Percentiles rank a stretch among this genome's conserved stretches.
Evolutionary conservation across 2,113 vertebrate species (phyloP).

Genomic region (Petroica traversi): DNA sequence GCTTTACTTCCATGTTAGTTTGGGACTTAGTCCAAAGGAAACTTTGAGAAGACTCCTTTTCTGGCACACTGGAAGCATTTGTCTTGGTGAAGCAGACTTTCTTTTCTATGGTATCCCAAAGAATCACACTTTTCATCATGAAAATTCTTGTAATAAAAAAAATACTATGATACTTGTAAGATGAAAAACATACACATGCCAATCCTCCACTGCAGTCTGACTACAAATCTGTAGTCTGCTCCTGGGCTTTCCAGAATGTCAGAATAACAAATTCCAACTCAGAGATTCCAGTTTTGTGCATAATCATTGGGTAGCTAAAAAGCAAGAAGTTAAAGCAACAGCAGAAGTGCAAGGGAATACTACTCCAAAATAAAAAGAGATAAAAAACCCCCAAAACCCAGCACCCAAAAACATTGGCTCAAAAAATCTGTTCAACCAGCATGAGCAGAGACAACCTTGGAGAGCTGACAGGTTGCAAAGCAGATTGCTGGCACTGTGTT

Average conservation of each 20-base stretch:
- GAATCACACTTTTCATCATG: background rate
- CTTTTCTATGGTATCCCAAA: background rate
- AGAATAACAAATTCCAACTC: background rate
- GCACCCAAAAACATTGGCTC: background rate
- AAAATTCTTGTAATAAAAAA: background rate
- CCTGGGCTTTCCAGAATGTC: background rate
- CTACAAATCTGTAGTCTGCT: background rate
- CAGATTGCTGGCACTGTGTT: constrained; percentile 10
- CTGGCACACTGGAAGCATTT: background rate
- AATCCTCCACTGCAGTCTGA: background rate
- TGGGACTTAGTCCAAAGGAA: background rate
- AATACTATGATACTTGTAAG: background rate
- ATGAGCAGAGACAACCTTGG: background rate
- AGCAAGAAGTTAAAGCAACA: background rate
- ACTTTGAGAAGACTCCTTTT: background rate
- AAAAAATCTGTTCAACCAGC: constrained; percentile 23
- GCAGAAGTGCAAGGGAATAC: background rate
- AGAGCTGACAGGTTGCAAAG: constrained; percentile 17
- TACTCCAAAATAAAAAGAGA: background rate
- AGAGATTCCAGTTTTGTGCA: background rate
- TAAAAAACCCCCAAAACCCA: background rate
- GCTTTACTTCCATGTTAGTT: background rate
- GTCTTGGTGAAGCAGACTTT: background rate
- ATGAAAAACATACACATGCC: background rate
- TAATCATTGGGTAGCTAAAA: background rate